Evolutionary conservation across 2,888 invertebrate species (phyloP).

Genomic region (Serripes groenlandicus): DNA sequence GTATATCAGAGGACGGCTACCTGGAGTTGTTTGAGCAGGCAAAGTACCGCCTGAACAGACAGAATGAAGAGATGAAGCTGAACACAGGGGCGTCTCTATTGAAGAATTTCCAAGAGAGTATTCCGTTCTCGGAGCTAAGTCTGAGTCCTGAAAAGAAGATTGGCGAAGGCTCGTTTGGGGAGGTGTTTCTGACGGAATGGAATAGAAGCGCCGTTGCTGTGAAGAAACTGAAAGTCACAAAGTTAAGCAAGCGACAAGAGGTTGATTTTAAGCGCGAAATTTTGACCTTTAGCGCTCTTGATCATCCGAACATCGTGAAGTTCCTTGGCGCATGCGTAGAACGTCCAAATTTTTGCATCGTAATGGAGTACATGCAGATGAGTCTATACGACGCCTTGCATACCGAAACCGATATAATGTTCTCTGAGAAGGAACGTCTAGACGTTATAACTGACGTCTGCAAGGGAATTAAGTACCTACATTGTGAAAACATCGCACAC

Average conservation of each 20-base stretch:
- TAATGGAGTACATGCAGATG: slow-evolving; percentile 69
- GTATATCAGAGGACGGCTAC: too few species aligned
- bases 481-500: slow-evolving; percentile 60
- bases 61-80: too few species aligned
- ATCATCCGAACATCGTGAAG: slow-evolving; percentile 62
- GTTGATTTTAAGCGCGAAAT: slow-evolving; percentile 60
- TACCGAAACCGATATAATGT: slow-evolving; percentile 39
- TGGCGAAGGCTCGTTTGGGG: slow-evolving; percentile 65
- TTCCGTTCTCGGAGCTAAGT: slow-evolving; percentile 56
- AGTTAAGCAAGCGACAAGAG: slow-evolving; percentile 44
- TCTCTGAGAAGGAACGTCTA: slow-evolving; percentile 54
- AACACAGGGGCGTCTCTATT: too few species aligned
- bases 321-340: slow-evolving; percentile 63
- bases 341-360: slow-evolving; percentile 59
- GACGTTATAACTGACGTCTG: slow-evolving; percentile 51
- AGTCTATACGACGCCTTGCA: slow-evolving; percentile 62
- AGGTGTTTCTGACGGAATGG: slow-evolving; percentile 62
- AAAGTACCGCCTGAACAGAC: too few species aligned
- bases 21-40: too few species aligned
- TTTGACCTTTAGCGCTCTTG: slow-evolving; percentile 37
- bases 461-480: slow-evolving; percentile 61
- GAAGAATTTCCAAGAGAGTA: too few species aligned
- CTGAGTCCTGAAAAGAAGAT: slow-evolving; percentile 48
- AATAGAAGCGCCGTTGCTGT: slow-evolving; percentile 61
- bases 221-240: slow-evolving; percentile 57